Percentiles rank a stretch among this genome's conserved stretches.
Conservation (phyloP, 2,797 vertebrate species). For the Okamejei kenojei region DNA sequence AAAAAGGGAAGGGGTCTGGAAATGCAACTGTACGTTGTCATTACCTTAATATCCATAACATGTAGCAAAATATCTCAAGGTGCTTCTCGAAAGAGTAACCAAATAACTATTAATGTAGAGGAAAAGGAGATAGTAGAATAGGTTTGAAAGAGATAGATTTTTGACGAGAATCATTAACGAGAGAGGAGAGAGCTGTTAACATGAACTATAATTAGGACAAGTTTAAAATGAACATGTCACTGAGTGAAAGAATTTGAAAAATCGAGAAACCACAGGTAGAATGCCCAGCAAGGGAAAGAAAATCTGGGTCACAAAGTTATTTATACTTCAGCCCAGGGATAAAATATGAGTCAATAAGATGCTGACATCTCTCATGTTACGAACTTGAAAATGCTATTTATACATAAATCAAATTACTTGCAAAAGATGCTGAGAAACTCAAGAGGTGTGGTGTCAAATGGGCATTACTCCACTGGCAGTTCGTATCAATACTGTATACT, state of each 20-base stretch:
- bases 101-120: neutral
- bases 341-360: neutral
- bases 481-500: neutral
- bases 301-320: neutral
- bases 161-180: neutral
- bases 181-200: neutral
- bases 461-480: neutral
- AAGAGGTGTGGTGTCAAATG: neutral
- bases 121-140: neutral
- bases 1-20: no score
- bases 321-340: no score
- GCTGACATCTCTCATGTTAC: neutral
- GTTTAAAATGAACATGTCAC: neutral
- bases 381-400: neutral
- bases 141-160: neutral
- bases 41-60: neutral
- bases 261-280: neutral
- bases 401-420: neutral
- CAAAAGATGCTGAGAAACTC: neutral
- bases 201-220: neutral
- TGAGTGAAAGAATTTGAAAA: neutral
- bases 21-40: no score
- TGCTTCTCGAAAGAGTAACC: neutral
- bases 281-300: neutral
- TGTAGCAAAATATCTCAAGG: neutral